Conservation (phyloP, 2,888 invertebrate genomes). For the Tupiocoris notatus region DNA sequence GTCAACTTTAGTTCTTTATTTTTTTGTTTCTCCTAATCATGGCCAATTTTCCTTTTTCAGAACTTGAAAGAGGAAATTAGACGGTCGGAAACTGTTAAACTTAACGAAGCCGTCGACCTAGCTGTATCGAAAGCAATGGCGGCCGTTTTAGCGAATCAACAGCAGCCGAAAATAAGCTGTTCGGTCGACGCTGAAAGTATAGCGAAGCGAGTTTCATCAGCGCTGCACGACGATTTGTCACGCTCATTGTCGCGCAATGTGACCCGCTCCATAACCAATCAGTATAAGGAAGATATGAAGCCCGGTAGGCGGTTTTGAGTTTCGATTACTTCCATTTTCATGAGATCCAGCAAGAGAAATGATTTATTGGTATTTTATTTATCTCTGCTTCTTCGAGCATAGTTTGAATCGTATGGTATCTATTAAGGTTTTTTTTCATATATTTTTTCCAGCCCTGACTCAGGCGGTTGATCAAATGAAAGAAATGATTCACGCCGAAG, state of each 20-base stretch:
- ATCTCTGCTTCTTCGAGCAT: neutral
- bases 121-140: slow-evolving; percentile 36
- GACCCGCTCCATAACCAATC: slow-evolving; percentile 17
- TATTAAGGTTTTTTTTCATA: no score
- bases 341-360: neutral
- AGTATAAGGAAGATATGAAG: slow-evolving; percentile 52
- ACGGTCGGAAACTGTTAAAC: slow-evolving; percentile 17
- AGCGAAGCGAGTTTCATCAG: neutral
- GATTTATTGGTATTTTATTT: neutral
- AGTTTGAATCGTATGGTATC: no score
- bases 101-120: slow-evolving; percentile 30
- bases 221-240: neutral
- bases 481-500: slow-evolving; percentile 69
- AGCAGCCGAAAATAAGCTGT: neutral
- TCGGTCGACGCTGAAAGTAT: slow-evolving; percentile 12
- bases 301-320: slow-evolving; percentile 55
- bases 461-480: slow-evolving; percentile 72
- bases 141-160: slow-evolving; percentile 2
- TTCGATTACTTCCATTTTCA: no score
- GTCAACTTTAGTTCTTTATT: neutral
- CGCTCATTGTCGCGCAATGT: neutral
- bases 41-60: slow-evolving; percentile 12
- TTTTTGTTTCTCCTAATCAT: neutral
- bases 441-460: slow-evolving; percentile 53
- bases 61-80: slow-evolving; percentile 39